Percentiles rank a stretch among this genome's conserved stretches.
These are phyloP conservation scores for Sympetrum striolatum DNA, from an alignment of 2,888 invertebrate genomes.

Conservation along the genomic window DNA sequence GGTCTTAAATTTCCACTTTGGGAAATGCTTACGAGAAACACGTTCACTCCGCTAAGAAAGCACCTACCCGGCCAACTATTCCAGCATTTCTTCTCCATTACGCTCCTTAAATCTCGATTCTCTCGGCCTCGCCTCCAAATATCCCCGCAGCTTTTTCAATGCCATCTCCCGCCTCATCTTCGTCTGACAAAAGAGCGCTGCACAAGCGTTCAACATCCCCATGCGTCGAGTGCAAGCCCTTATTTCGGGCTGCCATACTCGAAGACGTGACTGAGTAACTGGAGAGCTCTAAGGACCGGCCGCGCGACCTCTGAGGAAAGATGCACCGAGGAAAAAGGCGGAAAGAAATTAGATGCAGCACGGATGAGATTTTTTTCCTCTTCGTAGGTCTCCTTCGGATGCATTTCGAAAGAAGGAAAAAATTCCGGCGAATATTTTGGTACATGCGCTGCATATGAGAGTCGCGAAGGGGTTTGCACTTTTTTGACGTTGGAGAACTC, in stretches of 20 bases:
- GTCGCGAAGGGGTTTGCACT: not conserved
- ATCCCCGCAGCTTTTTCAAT: not conserved
- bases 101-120: not conserved
- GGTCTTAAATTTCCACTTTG: too few species aligned
- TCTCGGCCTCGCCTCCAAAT: not conserved
- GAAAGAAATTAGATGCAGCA: not conserved
- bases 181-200: not conserved
- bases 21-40: too few species aligned
- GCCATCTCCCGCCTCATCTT: not conserved
- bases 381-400: not conserved
- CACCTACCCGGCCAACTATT: not conserved
- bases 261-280: conserved; percentile 4
- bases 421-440: not conserved
- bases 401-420: not conserved
- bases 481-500: not conserved
- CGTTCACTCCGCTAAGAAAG: too few species aligned
- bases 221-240: not conserved
- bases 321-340: not conserved
- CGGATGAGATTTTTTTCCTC: not conserved
- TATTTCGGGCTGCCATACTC: not conserved
- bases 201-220: not conserved
- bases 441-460: not conserved
- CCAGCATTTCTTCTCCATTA: not conserved
- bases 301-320: not conserved
- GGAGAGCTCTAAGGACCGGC: not conserved